phyloP scores from a whole-genome alignment of 2,888 invertebrate genomes.

The Acrobasis repandana region DNA sequence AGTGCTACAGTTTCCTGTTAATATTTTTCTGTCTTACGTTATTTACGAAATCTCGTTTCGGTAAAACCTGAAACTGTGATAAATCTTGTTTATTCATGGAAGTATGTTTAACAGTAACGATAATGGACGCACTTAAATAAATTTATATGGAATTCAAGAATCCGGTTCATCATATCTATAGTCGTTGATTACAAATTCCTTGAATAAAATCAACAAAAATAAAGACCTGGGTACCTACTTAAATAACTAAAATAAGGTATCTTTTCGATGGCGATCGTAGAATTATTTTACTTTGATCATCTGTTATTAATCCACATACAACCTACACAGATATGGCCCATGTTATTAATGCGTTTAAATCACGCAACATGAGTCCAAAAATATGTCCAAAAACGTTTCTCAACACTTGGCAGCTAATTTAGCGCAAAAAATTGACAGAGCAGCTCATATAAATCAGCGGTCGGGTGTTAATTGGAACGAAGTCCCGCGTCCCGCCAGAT shows the following conservation, averaged over 20 bases:
- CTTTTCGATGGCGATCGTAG: not conserved
- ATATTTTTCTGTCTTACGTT: not conserved
- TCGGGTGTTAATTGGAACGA: slow-evolving; percentile 79
- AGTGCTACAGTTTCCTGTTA: not conserved
- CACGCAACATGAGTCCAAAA: slow-evolving; percentile 1
- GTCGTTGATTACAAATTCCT: no score
- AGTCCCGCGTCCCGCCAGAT: slow-evolving; percentile 60
- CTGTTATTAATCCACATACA: not conserved
- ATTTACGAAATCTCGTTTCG: no score
- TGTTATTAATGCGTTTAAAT: not conserved
- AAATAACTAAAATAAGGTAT: not conserved
- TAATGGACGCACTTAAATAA: no score
- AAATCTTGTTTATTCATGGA: no score
- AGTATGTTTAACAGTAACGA: no score
- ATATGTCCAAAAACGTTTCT: slow-evolving; percentile 45
- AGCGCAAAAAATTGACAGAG: slow-evolving; percentile 65
- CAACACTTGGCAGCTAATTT: slow-evolving; percentile 64
- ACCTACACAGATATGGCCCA: not conserved
- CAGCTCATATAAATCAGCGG: slow-evolving; percentile 68
- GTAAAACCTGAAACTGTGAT: no score
- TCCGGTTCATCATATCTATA: no score
- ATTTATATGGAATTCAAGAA: no score
- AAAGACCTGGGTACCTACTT: no score
- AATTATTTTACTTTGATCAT: not conserved
- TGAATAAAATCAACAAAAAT: no score